Base-by-base conservation (phyloP, 2,797 vertebrate genomes). In the Hipposideros larvatus region DNA sequence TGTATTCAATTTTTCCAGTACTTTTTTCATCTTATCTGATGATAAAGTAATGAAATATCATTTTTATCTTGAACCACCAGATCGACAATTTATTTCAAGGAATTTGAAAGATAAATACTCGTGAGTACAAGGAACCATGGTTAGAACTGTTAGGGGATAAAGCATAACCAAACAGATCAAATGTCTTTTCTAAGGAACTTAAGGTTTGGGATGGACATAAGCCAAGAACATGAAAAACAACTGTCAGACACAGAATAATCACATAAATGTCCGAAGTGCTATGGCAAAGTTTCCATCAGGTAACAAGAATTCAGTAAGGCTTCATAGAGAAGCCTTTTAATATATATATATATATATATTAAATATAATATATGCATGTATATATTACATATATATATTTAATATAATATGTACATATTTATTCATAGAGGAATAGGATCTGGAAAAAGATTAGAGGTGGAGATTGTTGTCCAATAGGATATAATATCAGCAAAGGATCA, bases 1-100 rank as follows among this genome's bases (percentile, higher is more conserved):
- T 94, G 28, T 74, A 63, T 82, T 94, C 55, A 92, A 8, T 92
- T 80, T 96, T 88, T 79, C 61, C 7, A 90, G 61, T 28, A 88
- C 28, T 51, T 94, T 59, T 83, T 87, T 89, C 26, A 86, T 43
- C 18, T 70, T 75, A 95, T 92, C 51, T 94, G 53, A 84, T 92
- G 37, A 91, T 86, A 77, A 87, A 87, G 19, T 83, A 91, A 75
- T 82, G 1, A 51, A 82, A 94, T 75, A 1, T 5, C 26, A 65
- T 83, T 92, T 77, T 74, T 87, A 90, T 92, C 85, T 88, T 91
- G 66, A 84, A 9, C 41, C 94, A 87, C 28, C 53, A 66, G 34
- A 75, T 13, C 41, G 74, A 63, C 59, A 96, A 71, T 85, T 87
- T 65, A 59, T 65, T 96, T 65, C 41, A 90, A 95, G n/a, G 4